Evolutionary conservation across 2,888 invertebrate genomes (phyloP), one percentile per base, ranked within the genome.

Genomic region (Leptinotarsa haldemani): DNA sequence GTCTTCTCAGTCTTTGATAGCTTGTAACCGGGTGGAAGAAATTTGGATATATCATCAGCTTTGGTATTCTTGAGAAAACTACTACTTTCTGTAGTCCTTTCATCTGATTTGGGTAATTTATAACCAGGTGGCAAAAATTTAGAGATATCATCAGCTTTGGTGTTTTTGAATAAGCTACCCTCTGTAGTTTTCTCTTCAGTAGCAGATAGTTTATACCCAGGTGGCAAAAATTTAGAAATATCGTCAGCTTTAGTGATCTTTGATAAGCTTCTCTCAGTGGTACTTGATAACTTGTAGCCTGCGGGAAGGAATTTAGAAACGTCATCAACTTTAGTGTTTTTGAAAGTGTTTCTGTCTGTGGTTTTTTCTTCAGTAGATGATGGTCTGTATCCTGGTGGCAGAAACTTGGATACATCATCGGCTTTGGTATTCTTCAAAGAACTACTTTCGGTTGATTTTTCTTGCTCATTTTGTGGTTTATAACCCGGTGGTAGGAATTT

Each of bases 21-120:
- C 79, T 93, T 93, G 81, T 90, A 94, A 4, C 92, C 93, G 15
- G 92, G 90, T n/a, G 93, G 93, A 75, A 94, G 86, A 67, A 93
- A 89, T 79, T 91, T 90, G 79, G 88, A 90, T 0, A 92, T 81
- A 80, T 92, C 91, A 79, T 91, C 90, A 65, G 89, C 87, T 80
- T 90, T 89, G 3, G 90, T 85, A 85, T 90, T 88, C 80, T 87
- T 86, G 65, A 89, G 83, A 75, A 65, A 74, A 64, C 69, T 65
- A 18, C 53, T 61, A 40, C 61, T 61, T n/a, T 61, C 50, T 50
- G 61, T 61, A 4, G 61, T 30, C 66, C 73, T 73, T 46, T 73
- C 71, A 18, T 71, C 74, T 46, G 47, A n/a, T 66, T 76, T 76
- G 4, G 68, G 66, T 46, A 73, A 16, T 47, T 76, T 76, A 22